These are phyloP conservation scores for Salarias fasciatus DNA, from an alignment of 2,797 vertebrate genomes.

Conservation along the genomic window DNA sequence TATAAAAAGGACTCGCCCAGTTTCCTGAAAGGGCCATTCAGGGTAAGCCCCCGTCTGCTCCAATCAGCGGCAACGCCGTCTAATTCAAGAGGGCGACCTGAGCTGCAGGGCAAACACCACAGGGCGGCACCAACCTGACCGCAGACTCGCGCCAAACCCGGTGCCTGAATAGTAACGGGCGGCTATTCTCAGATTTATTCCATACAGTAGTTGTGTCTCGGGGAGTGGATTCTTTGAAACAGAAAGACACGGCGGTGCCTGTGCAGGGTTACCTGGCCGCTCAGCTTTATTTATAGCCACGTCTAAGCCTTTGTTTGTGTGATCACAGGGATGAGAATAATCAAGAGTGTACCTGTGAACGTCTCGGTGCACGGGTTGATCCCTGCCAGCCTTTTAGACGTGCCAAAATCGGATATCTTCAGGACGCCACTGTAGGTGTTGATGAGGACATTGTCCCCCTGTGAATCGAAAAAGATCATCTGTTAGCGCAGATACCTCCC, in stretches of 20 bases:
- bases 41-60: slow-evolving; percentile 56
- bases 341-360: slow-evolving; percentile 89
- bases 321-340: too few species aligned
- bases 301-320: neutral
- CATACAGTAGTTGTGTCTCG: neutral
- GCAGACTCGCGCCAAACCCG: slow-evolving; percentile 27
- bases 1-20: slow-evolving; percentile 62
- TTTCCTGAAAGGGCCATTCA: slow-evolving; percentile 52
- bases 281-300: slow-evolving; percentile 2
- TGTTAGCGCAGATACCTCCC: slow-evolving; percentile 34
- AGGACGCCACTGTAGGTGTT: slow-evolving; percentile 98
- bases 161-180: slow-evolving; percentile 24
- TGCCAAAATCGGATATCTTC: slow-evolving; percentile 99
- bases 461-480: slow-evolving; percentile 23
- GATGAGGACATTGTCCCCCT: slow-evolving; percentile 99
- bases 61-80: slow-evolving; percentile 40
- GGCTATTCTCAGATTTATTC: slow-evolving; percentile 31
- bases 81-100: slow-evolving; percentile 34
- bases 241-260: slow-evolving; percentile 6
- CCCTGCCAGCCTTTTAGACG: slow-evolving; percentile 96
- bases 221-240: neutral
- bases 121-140: slow-evolving; percentile 6
- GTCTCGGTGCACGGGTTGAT: slow-evolving; percentile 99
- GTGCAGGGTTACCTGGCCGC: neutral
- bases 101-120: neutral